Percentiles rank a stretch among this genome's conserved stretches.
phyloP scores from a whole-genome alignment of 1,140 invertebrate genomes.

The Drosophila lacertosa region DNA sequence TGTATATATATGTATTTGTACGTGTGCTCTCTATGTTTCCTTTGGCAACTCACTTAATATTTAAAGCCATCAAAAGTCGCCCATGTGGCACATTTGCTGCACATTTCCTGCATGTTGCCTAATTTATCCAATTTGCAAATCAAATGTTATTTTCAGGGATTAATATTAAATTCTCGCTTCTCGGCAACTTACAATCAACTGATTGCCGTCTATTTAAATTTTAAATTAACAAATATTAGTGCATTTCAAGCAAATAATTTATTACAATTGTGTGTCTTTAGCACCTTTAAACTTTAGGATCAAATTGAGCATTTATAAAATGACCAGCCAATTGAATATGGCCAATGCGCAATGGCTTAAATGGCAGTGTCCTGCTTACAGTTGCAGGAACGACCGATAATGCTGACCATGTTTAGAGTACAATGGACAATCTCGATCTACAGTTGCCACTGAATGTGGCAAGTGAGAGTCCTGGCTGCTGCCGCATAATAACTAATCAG shows the following conservation, averaged over 20 bases:
- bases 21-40: constrained; percentile 29
- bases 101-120: constrained; percentile 16
- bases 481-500: constrained; percentile 31
- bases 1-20: constrained; percentile 28
- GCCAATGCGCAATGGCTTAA: no score
- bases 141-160: constrained; percentile 12
- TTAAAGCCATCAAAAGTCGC: constrained; percentile 53
- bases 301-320: no score
- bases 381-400: no score
- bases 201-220: no score
- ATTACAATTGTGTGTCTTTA: no score
- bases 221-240: no score
- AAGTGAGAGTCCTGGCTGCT: neutral
- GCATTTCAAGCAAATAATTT: neutral
- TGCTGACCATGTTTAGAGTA: no score
- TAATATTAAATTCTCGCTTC: neutral
- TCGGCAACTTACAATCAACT: neutral
- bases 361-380: no score
- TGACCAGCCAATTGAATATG: no score
- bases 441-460: neutral
- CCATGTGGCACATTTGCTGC: constrained; percentile 37
- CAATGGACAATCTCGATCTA: no score
- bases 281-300: no score
- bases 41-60: constrained; percentile 64
- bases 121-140: constrained; percentile 41